Conservation (phyloP, 2,113 vertebrate species). For the Scomber japonicus region DNA sequence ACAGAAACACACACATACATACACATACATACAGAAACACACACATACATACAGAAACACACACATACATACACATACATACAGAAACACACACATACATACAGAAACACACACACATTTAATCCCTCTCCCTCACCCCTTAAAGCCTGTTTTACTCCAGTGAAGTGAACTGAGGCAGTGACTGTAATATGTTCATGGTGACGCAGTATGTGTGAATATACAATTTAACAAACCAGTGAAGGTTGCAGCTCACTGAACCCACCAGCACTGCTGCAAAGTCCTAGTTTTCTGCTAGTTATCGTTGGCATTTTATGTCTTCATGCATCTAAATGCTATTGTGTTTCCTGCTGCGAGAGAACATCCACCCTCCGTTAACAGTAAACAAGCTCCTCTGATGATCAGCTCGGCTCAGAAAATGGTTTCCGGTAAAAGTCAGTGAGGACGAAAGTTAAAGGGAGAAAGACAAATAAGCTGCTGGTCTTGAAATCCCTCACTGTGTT, state of each 20-base stretch:
- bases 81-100: background rate
- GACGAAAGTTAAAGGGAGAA: no score
- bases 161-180: slow-evolving; percentile 33
- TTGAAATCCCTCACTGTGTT: no score
- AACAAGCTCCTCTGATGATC: no score
- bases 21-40: background rate
- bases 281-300: no score
- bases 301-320: no score
- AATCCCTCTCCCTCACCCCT: background rate
- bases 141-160: slow-evolving; percentile 13
- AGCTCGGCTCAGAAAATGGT: no score
- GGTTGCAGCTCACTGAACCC: background rate
- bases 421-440: no score
- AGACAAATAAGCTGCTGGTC: no score
- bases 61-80: background rate
- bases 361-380: no score
- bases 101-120: background rate
- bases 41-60: background rate
- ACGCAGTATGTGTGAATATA: slow-evolving; percentile 32
- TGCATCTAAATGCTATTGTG: no score
- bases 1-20: background rate
- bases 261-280: no score
- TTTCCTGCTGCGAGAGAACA: no score
- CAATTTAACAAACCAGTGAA: slow-evolving; percentile 48
- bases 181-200: slow-evolving; percentile 20